Conservation (phyloP, 2,888 invertebrate genomes). For the Diadegma fenestrale region DNA sequence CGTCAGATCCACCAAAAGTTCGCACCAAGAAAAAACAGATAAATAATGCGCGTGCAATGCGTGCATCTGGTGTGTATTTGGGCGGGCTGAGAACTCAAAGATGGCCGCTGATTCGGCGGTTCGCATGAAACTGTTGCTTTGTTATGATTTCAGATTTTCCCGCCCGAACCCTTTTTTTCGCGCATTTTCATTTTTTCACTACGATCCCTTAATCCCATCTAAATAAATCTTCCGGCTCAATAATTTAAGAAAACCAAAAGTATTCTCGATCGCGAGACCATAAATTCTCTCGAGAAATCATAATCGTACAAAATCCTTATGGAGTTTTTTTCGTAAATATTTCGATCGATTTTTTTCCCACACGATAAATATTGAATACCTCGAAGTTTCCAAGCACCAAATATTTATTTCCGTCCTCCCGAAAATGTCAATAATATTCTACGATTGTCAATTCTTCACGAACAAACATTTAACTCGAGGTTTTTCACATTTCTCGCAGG, state of each 20-base stretch:
- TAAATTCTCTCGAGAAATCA: neutral
- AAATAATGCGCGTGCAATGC: slow-evolving; percentile 59
- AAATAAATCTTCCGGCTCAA: neutral
- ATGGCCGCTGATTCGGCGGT: slow-evolving; percentile 76
- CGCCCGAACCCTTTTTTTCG: slow-evolving; percentile 10
- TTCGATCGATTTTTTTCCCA: neutral
- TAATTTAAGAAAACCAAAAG: neutral
- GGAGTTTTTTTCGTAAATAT: neutral
- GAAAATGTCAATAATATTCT: neutral
- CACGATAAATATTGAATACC: neutral
- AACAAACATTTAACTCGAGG: neutral
- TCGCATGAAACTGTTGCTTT: slow-evolving; percentile 67
- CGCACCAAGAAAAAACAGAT: slow-evolving; percentile 3
- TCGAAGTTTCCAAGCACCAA: neutral
- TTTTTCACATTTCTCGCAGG: slow-evolving; percentile 55
- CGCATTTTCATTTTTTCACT: neutral
- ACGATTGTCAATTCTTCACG: neutral
- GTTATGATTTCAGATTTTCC: slow-evolving; percentile 34
- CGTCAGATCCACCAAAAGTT: neutral
- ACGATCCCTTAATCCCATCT: neutral
- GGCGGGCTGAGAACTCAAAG: slow-evolving; percentile 73
- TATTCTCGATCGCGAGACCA: neutral
- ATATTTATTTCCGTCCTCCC: neutral
- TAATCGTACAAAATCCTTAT: neutral
- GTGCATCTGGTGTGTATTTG: slow-evolving; percentile 70